These are phyloP conservation scores for Tromatobia lineatoria DNA, from an alignment of 2,888 invertebrate species.

Conservation along the genomic window DNA sequence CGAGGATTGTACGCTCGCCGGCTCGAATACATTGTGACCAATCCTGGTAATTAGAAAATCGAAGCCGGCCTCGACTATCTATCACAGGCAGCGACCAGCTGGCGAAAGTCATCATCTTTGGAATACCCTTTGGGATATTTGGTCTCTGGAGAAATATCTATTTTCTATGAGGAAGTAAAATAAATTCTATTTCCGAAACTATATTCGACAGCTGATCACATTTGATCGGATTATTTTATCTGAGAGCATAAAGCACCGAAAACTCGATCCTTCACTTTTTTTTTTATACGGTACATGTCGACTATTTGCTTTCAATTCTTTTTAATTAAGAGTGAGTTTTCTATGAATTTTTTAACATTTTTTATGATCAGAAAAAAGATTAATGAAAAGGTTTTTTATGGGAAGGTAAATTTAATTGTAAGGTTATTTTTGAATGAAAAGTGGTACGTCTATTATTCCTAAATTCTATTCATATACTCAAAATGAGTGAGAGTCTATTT, in stretches of 20 bases:
- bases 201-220: neutral
- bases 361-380: neutral
- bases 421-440: too few species aligned
- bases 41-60: slow-evolving; percentile 48
- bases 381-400: neutral
- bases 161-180: neutral
- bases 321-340: too few species aligned
- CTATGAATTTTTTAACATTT: too few species aligned
- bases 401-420: too few species aligned
- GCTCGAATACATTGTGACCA: slow-evolving; percentile 5
- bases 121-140: neutral
- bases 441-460: too few species aligned
- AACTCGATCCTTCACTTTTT: too few species aligned
- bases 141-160: neutral
- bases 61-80: slow-evolving; percentile 10
- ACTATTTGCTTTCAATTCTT: neutral
- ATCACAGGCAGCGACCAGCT: neutral
- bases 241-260: neutral
- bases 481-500: too few species aligned
- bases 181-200: neutral
- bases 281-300: neutral
- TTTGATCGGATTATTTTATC: neutral
- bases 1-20: slow-evolving; percentile 13
- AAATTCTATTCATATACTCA: too few species aligned
- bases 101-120: neutral